Evolutionary conservation across 2,113 vertebrate species (phyloP), one percentile per base, ranked within the genome.

Genomic region (Dinomys branickii): DNA sequence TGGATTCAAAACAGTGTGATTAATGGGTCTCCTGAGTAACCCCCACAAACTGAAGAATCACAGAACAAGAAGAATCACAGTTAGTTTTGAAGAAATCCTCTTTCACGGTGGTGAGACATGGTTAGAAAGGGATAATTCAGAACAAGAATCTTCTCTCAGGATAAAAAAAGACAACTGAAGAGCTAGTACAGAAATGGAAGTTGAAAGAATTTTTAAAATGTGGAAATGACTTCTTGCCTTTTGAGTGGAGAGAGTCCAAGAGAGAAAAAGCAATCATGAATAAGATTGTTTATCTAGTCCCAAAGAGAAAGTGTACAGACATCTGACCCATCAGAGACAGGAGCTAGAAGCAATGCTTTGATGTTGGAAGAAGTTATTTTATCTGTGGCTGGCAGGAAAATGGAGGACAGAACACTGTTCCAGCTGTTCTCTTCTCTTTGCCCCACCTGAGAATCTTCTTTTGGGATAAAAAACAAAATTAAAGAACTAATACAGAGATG

Each of bases 21-120:
- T 85, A 41, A 69, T 20, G 58, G 65, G 38, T 89, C 19, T 28
- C 12, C 47, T 86, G 61, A 63, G 52, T 9, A 35, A 4, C 17
- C 73, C 38, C 58, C n/a, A 7, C 24, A 69, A 47, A 50, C 14
- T 56, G 16, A 38, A 63, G 28, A 88, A 85, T 50, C 65, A 1
- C 80, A 82, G 58, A n/a, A 44, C 11, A 93, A 56, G 16, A 38
- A 63, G 28, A 88, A 85, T 50, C 65, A 1, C 80, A 82, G 58
- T 52, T 85, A 81, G 19, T 71, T 88, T 50, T 77, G 16, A 95
- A 93, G 90, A 96, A 94, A 93, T 58, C 1, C 7, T 94, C 38
- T 84, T 67, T 90, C 3, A 26, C 56, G 14, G 86, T 78, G 80
- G 9, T 93, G n/a, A 91, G 41, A 22, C 44, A 61, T 12, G 52